Conservation (phyloP, 1,140 invertebrate species). For the Laupala kohalensis region DNA sequence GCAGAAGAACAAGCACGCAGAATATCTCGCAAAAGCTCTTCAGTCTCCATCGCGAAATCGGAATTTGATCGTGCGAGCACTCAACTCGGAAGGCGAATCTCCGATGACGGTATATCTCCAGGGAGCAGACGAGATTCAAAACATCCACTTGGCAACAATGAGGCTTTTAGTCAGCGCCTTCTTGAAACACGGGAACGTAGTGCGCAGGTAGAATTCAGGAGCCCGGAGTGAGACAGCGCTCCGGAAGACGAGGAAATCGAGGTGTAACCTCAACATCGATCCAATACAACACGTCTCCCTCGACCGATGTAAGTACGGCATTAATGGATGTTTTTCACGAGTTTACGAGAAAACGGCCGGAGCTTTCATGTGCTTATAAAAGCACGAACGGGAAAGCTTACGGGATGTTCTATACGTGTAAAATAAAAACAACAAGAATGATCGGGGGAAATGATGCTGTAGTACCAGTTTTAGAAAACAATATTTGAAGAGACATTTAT, state of each 20-base stretch:
- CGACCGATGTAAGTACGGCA: not conserved
- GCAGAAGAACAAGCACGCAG: not conserved
- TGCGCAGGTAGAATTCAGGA: not conserved
- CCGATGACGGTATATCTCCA: not conserved
- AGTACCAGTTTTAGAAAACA: too few species aligned
- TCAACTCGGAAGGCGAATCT: not conserved
- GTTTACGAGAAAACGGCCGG: not conserved
- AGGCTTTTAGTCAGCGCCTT: not conserved
- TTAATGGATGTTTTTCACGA: not conserved
- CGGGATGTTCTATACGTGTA: not conserved
- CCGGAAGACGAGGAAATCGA: not conserved
- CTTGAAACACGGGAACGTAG: not conserved
- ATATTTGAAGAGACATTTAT: too few species aligned
- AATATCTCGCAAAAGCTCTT: not conserved
- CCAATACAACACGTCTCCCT: not conserved
- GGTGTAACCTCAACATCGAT: not conserved
- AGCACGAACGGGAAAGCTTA: not conserved
- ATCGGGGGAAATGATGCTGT: too few species aligned
- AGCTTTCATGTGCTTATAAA: not conserved
- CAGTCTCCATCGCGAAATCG: not conserved
- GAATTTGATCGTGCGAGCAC: not conserved
- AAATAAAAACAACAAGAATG: too few species aligned
- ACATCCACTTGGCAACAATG: not conserved
- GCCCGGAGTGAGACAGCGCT: not conserved
- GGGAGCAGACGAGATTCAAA: not conserved